Base-by-base conservation (phyloP, 2,113 vertebrate species). In the Lampris incognitus region DNA sequence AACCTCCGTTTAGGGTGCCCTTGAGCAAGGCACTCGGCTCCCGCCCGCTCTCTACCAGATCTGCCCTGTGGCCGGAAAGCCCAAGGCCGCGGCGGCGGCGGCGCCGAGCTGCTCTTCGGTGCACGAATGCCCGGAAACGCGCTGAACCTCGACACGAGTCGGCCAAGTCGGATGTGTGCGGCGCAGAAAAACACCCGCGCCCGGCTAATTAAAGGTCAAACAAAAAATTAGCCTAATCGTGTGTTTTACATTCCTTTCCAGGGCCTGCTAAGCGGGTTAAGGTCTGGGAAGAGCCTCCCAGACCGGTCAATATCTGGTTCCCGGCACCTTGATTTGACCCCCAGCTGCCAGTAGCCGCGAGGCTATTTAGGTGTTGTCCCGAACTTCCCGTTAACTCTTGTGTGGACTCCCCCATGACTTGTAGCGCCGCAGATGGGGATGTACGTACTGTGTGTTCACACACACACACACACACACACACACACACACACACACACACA, bases 271-370 rank as follows among this genome's bases (percentile, higher is more conserved):
- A 57, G 46, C 49, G 58, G 39, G 5, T 56, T 48, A 24, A 3
- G 24, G 6, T 48, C 0, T 50, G 9, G 69, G 2, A 60, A 49
- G 44, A 1, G 13, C 57, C 38, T 65, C 39, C 49, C 69, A 24
- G 50, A 70, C 36, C 24, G 36, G 10, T 8, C 57, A 61, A 63
- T 56, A 9, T 64, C 2, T 39, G 24, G 24, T 5, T 68, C 78
- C 65, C 69, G 67, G 49, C 69, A 46, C 55, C 49, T 6, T 57
- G 41, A 71, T 24, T 73, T 69, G 46, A 66, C 67, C 69, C 76
- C 61, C 9, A 55, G 37, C 57, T 66, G 84, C 69, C 79, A 78
- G 78, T 48, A 88, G 81, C 85, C 68, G 79, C 65, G 52, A 56
- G 24, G 70, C 74, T 71, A 76, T 68, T 73, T 8, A 74, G 78